These are phyloP conservation scores for Tetrapedia diversipes DNA, from an alignment of 2,888 invertebrate genomes.

Conservation along the genomic window DNA sequence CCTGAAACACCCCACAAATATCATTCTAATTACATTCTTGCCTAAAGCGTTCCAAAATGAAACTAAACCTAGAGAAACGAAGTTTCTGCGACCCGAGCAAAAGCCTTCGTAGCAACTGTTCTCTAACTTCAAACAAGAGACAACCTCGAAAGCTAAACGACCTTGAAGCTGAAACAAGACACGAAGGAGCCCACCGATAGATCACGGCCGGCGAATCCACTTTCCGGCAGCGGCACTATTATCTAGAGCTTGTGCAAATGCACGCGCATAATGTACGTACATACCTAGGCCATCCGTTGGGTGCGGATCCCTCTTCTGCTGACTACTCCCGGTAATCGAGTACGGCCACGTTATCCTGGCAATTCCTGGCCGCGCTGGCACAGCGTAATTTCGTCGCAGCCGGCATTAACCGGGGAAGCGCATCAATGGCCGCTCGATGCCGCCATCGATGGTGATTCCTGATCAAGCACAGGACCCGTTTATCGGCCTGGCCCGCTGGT, in stretches of 20 bases:
- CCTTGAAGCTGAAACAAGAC: slow-evolving; percentile 1
- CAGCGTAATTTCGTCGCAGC: slow-evolving; percentile 54
- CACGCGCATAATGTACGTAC: slow-evolving; percentile 31
- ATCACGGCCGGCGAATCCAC: slow-evolving; percentile 31
- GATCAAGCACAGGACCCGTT: slow-evolving; percentile 23
- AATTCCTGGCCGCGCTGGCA: slow-evolving; percentile 52
- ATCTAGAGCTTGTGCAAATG: slow-evolving; percentile 42
- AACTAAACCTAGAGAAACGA: too few species aligned
- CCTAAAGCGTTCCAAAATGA: too few species aligned
- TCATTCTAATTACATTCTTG: too few species aligned
- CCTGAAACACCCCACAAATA: too few species aligned
- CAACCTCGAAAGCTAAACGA: too few species aligned
- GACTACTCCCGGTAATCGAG: slow-evolving; percentile 53
- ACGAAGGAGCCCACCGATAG: slow-evolving; percentile 18
- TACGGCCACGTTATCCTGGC: slow-evolving; percentile 57
- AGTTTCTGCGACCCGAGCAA: too few species aligned
- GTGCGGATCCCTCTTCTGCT: slow-evolving; percentile 23
- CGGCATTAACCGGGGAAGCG: slow-evolving; percentile 46
- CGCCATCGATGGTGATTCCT: slow-evolving; percentile 48
- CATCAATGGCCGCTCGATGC: slow-evolving; percentile 35
- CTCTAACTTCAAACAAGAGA: too few species aligned
- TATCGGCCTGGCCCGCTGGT: slow-evolving; percentile 5
- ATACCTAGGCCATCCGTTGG: slow-evolving; percentile 36
- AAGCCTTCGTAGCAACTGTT: too few species aligned
- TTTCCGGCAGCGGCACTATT: slow-evolving; percentile 33